Percentiles rank a stretch among this genome's conserved stretches.
Conservation (phyloP, 2,113 vertebrate genomes). For the Hoplias malabaricus region DNA sequence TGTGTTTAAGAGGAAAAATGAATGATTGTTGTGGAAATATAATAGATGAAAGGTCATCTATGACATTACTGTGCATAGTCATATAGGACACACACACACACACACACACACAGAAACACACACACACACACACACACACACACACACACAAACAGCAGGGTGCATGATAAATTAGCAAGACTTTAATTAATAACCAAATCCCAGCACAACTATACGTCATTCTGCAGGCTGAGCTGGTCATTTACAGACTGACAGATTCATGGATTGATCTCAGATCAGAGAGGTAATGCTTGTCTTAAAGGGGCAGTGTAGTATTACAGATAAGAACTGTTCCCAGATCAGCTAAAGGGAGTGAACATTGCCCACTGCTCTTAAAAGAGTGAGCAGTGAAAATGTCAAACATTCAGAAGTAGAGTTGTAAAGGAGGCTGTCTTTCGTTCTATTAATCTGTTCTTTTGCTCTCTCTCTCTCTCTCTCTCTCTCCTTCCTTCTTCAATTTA, state of each 20-base stretch:
- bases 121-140: not conserved
- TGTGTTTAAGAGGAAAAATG: too few species aligned
- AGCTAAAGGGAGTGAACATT: conserved; percentile 13
- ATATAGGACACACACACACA: conserved; percentile 37
- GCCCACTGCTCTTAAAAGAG: not conserved
- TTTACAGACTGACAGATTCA: not conserved
- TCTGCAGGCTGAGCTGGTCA: not conserved
- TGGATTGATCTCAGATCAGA: not conserved
- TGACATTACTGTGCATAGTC: too few species aligned
- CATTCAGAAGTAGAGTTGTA: not conserved
- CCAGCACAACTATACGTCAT: not conserved
- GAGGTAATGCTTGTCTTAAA: not conserved
- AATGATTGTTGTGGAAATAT: too few species aligned
- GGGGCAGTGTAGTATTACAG: not conserved
- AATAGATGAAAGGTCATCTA: too few species aligned
- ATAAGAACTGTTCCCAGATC: not conserved
- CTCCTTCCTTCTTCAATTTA: not conserved
- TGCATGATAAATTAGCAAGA: not conserved
- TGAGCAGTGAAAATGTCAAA: conserved; percentile 13
- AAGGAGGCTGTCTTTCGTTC: not conserved
- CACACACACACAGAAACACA: too few species aligned
- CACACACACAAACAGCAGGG: not conserved
- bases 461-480: not conserved
- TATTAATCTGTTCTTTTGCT: too few species aligned
- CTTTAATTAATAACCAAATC: conserved; percentile 22